phyloP scores from a whole-genome alignment of 2,797 vertebrate genomes.

The Numenius phaeopus region DNA sequence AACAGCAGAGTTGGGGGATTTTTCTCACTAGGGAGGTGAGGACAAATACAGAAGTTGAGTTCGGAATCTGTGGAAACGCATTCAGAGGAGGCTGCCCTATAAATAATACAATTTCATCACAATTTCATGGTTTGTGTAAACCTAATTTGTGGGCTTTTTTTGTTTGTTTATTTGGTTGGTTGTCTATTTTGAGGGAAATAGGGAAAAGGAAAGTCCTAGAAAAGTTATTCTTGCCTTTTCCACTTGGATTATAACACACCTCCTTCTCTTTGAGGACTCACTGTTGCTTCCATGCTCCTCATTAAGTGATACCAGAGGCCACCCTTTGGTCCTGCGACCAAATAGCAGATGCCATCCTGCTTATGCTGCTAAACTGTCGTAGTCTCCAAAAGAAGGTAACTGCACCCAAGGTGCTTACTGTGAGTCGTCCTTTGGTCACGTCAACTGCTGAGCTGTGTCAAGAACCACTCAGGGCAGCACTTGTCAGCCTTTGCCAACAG shows the following conservation, averaged over 20 bases:
- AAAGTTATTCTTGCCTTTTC: neutral
- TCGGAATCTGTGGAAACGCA: neutral
- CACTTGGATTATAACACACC: neutral
- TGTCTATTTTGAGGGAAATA: neutral
- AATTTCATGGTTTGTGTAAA: neutral
- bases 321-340: neutral
- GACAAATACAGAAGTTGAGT: neutral
- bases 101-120: neutral
- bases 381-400: neutral
- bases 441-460: neutral
- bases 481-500: rapidly evolving
- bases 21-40: neutral
- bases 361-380: neutral
- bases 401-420: neutral
- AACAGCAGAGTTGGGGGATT: neutral
- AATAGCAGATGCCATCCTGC: neutral
- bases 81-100: neutral
- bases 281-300: neutral
- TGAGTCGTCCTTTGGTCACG: neutral
- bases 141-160: neutral
- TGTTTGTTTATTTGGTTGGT: rapidly evolving
- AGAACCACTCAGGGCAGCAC: neutral
- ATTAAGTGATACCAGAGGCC: neutral
- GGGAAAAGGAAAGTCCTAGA: neutral
- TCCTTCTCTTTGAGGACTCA: neutral